phyloP scores from a whole-genome alignment of 2,797 vertebrate genomes.

The Heteromormyrus szaboi region DNA sequence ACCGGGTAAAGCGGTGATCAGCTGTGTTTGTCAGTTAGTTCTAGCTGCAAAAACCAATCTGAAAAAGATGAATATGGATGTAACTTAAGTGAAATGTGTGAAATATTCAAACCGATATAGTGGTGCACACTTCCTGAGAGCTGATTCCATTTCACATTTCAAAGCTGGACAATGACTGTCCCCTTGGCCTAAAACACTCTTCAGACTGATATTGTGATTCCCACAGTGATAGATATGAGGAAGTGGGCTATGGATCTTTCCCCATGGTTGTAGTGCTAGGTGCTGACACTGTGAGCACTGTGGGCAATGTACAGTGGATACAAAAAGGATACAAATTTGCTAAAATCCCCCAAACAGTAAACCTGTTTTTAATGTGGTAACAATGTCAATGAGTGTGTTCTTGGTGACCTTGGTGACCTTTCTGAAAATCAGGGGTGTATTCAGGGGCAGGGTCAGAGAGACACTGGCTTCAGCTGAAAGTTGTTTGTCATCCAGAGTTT shows the following conservation, averaged over 20 bases:
- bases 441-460: background rate
- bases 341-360: background rate
- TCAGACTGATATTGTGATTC: background rate
- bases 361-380: background rate
- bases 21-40: background rate
- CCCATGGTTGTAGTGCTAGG: background rate
- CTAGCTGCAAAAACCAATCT: background rate
- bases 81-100: background rate
- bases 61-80: background rate
- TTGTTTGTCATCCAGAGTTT: background rate
- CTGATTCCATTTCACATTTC: background rate
- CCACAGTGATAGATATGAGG: background rate
- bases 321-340: background rate
- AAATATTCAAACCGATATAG: background rate
- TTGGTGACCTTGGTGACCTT: background rate
- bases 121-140: background rate
- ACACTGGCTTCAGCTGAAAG: background rate
- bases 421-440: background rate
- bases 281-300: background rate
- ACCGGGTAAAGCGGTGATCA: background rate
- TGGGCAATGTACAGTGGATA: background rate
- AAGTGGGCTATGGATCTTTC: background rate
- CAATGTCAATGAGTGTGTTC: background rate
- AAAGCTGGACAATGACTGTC: background rate
- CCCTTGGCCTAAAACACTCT: background rate